Base-by-base conservation (phyloP, 2,113 vertebrate genomes). In the Zapus hudsonius region DNA sequence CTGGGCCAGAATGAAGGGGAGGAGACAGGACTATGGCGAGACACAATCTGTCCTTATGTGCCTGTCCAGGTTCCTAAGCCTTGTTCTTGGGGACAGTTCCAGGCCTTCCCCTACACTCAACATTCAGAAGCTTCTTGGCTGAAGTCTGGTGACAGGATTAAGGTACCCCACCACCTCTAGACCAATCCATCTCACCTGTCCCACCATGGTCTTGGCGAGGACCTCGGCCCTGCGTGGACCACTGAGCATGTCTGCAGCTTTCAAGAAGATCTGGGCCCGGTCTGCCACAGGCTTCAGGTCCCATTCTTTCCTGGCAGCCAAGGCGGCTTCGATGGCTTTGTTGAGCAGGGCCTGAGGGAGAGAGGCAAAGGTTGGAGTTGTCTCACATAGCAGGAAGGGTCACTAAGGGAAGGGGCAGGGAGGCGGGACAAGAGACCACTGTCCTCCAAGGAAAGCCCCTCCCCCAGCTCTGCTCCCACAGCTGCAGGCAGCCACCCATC, bases 191-290 rank as follows among this genome's bases (percentile, higher is more conserved):
- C 85, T 67, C 83, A 99, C 99, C 99, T 99, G 99, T 55, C 99
- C 99, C 0, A 99, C 90, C 99, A 99, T 99, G 95, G 99, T 99
- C 98, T 99, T 99, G 95, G 99, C 99, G 4, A 99, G 97, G 96
- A 99, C 57, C 84, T 99, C 99, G 0, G 99, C 99, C 64, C 99
- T 97, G 95, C 96, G 97, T 0, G 99, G 98, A 40, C 99, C 99
- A 0, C 99, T 98, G 96, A 99, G 98, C 90, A 99, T 52, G 29
- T 99, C 99, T 0, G 99, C 99, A 0, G 99, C 99, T 97, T 98
- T 99, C 95, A 99, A 98, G 89, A 99, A 98, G 93, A 99, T 95
- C 97, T 99, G 98, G 0, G 99, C 99, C 16, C 99, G 95, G 96
- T 99, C 99, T 85, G 98, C 96, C 5, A 99, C 91, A 0, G 99